Percentiles rank a stretch among this genome's conserved stretches.
Evolutionary conservation across 2,888 invertebrate genomes (phyloP).

Genomic region (Cephus sareptanus): DNA sequence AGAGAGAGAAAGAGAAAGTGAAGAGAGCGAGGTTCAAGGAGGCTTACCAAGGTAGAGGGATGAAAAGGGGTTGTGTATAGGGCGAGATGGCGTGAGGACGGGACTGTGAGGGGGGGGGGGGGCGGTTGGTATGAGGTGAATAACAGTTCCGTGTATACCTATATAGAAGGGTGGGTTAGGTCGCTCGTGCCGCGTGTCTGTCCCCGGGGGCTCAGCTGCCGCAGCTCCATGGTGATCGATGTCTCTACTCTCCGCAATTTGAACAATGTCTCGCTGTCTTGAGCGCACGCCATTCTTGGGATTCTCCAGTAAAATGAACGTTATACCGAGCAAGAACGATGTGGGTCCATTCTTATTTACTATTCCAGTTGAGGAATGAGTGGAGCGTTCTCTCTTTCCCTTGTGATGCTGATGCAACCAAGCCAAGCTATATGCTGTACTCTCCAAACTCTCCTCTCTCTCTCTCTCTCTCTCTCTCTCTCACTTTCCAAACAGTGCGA

Average conservation of each 20-base stretch:
- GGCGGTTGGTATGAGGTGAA: not conserved
- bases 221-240: conserved; percentile 53
- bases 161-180: conserved; percentile 5
- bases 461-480: not conserved
- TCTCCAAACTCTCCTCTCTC: too few relatives aligned
- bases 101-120: not conserved
- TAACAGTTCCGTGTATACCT: not conserved
- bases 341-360: conserved; percentile 53
- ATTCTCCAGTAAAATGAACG: conserved; percentile 54
- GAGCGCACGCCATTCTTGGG: conserved; percentile 44
- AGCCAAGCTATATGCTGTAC: not conserved
- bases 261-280: conserved; percentile 58
- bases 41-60: not conserved
- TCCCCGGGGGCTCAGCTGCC: conserved; percentile 19
- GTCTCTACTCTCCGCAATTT: conserved; percentile 57
- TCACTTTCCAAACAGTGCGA: not conserved
- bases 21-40: conserved; percentile 19
- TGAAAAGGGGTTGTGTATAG: not conserved
- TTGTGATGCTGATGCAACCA: not conserved
- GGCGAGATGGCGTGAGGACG: conserved; percentile 11
- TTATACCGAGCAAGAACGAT: conserved; percentile 43
- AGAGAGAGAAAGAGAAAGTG: conserved; percentile 6
- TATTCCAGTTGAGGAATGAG: conserved; percentile 32
- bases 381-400: not conserved
- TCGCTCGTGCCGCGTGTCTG: conserved; percentile 26